These are phyloP conservation scores for Prolemur simus DNA, from an alignment of 2,113 vertebrate species.

Conservation along the genomic window DNA sequence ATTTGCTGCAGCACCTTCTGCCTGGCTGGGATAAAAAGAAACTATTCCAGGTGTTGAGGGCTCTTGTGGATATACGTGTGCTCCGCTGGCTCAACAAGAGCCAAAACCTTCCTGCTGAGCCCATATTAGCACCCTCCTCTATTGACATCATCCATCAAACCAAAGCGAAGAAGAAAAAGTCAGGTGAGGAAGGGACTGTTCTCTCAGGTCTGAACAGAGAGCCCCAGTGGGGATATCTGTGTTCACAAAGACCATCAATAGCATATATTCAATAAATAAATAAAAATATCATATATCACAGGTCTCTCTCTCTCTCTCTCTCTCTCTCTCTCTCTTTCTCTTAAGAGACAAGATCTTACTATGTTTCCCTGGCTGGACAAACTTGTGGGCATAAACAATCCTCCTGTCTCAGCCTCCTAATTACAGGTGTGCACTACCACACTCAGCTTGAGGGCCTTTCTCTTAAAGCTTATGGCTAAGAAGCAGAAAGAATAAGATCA, in stretches of 20 bases:
- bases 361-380: background rate
- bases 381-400: background rate
- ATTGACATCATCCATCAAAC: background rate
- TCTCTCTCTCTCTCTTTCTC: too few relatives aligned
- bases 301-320: background rate
- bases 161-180: background rate
- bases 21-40: conserved; percentile 55
- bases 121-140: background rate
- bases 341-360: background rate
- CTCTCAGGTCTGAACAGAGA: background rate
- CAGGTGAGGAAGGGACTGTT: conserved; percentile 35
- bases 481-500: background rate
- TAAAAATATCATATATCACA: background rate
- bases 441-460: background rate
- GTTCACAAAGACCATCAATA: background rate
- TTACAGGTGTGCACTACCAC: background rate
- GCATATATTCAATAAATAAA: background rate
- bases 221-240: background rate
- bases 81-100: background rate
- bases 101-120: background rate
- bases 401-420: too few relatives aligned
- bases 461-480: background rate
- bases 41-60: conserved; percentile 42
- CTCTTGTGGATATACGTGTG: conserved; percentile 46
- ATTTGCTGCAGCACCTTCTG: conserved; percentile 67